A percentile compares a stretch with the other conserved stretches of the same genome.
Conservation (phyloP, 2,113 vertebrate species). For the Oryzias celebensis region DNA sequence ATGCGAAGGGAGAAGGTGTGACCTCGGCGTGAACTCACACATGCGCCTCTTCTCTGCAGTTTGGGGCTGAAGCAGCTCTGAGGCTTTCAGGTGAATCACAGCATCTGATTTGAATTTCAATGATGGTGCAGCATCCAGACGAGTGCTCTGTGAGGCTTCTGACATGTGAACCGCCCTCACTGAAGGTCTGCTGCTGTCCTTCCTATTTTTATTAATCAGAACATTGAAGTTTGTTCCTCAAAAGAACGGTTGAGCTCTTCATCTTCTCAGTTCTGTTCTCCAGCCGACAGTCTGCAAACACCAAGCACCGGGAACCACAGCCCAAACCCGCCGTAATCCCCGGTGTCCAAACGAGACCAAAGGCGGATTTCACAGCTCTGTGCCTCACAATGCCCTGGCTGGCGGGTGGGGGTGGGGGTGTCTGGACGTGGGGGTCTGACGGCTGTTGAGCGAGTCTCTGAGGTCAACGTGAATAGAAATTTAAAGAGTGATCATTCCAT, state of each 20-base stretch:
- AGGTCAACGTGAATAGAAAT: constrained; percentile 50
- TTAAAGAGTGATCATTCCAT: constrained; percentile 44
- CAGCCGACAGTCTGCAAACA: constrained; percentile 36
- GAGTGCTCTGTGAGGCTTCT: constrained; percentile 7
- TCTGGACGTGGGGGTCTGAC: constrained; percentile 27
- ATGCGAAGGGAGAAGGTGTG: constrained; percentile 16
- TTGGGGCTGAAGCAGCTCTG: constrained; percentile 12
- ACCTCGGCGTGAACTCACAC: constrained; percentile 35
- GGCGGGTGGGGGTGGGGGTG: constrained; percentile 39
- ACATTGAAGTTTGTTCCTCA: too few relatives aligned
- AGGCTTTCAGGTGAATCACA: constrained; percentile 41
- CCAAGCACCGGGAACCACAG: constrained; percentile 35
- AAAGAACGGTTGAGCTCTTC: too few relatives aligned
- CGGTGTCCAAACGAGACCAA: constrained; percentile 61
- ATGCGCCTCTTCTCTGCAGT: constrained; percentile 2
- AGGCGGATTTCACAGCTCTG: constrained; percentile 68
- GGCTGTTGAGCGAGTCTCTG: constrained; percentile 18
- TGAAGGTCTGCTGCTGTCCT: too few relatives aligned
- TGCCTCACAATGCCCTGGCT: constrained; percentile 63
- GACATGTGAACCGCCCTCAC: not conserved
- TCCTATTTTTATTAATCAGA: too few relatives aligned
- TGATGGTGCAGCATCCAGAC: constrained; percentile 39
- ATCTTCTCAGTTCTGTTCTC: constrained; percentile 5
- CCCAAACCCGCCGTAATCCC: constrained; percentile 61
- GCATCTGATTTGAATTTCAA: constrained; percentile 58